phyloP scores from a whole-genome alignment of 2,888 invertebrate species.

The Ellobium chinense region DNA sequence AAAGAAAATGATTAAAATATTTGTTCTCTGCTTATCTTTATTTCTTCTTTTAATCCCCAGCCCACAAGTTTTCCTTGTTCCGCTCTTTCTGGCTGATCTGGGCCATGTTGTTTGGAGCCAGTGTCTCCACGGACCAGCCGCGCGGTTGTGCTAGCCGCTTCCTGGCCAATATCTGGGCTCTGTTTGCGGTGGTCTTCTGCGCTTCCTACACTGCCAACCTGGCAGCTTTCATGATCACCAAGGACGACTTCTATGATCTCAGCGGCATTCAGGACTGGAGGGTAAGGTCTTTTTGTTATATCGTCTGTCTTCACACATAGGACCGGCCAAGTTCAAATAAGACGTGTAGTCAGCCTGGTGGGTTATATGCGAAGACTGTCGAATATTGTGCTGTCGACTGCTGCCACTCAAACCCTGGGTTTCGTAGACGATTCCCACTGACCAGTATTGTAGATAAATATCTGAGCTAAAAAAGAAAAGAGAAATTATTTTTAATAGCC shows the following conservation, averaged over 20 bases:
- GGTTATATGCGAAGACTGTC: too few relatives aligned
- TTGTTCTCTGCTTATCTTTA: background rate
- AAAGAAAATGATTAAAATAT: background rate
- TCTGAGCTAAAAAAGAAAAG: too few relatives aligned
- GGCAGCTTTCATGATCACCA: constrained; percentile 99
- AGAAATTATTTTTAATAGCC: too few relatives aligned
- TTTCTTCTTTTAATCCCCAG: constrained; percentile 54
- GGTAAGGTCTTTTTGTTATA: constrained; percentile 73
- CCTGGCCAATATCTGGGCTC: constrained; percentile 78
- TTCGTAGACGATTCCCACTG: too few relatives aligned
- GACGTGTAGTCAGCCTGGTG: too few relatives aligned
- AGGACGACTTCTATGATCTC: constrained; percentile 95
- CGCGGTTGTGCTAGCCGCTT: constrained; percentile 93
- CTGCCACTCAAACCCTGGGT: too few relatives aligned
- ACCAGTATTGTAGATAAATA: too few relatives aligned
- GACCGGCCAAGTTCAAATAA: too few relatives aligned
- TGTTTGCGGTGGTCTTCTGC: constrained; percentile 97
- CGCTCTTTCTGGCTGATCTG: constrained; percentile 99
- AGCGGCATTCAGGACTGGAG: constrained; percentile 90
- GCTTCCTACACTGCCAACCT: constrained; percentile 99
- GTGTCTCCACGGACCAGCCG: constrained; percentile 98
- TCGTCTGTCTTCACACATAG: constrained; percentile 23
- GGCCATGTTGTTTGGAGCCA: constrained; percentile 99
- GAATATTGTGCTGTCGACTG: too few relatives aligned
- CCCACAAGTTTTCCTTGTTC: constrained; percentile 84